phyloP scores from a whole-genome alignment of 1,140 invertebrate species.

The Steinernema feltiae region DNA sequence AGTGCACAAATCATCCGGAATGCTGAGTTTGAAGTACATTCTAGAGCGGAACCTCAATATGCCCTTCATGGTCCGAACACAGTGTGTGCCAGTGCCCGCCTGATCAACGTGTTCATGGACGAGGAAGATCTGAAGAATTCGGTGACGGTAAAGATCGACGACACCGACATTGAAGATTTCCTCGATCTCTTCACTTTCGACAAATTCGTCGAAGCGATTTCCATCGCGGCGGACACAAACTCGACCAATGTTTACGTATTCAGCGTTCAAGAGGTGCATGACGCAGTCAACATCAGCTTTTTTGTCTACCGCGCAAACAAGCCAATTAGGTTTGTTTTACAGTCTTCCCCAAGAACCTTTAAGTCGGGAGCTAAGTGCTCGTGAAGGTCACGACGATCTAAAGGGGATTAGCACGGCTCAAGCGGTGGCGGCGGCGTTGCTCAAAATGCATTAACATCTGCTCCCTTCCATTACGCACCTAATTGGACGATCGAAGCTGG shows the following conservation, averaged over 20 bases:
- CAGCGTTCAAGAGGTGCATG: slow-evolving; percentile 12
- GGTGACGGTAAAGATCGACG: slow-evolving; percentile 82
- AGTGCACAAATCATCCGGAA: slow-evolving; percentile 44
- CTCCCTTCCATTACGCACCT: slow-evolving; percentile 4
- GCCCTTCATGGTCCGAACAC: slow-evolving; percentile 70
- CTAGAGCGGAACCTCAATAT: slow-evolving; percentile 90
- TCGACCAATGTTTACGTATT: neutral
- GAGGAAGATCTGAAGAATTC: slow-evolving; percentile 90
- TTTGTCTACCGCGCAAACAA: slow-evolving; percentile 70
- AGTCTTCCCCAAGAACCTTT: neutral
- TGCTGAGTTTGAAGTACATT: slow-evolving; percentile 62
- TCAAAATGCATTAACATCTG: slow-evolving; percentile 13
- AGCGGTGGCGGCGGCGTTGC: slow-evolving; percentile 5
- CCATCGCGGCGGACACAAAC: slow-evolving; percentile 15
- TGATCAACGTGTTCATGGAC: slow-evolving; percentile 68
- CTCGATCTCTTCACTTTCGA: slow-evolving; percentile 75
- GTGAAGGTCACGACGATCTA: slow-evolving; percentile 2
- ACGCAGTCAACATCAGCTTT: slow-evolving; percentile 79
- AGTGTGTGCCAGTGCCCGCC: slow-evolving; percentile 65
- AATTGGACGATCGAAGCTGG: neutral
- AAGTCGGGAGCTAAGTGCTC: neutral
- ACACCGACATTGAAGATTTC: slow-evolving; percentile 86
- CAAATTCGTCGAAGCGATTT: slow-evolving; percentile 66
- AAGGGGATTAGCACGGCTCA: slow-evolving; percentile 2
- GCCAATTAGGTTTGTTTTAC: slow-evolving; percentile 70